phyloP scores from a whole-genome alignment of 1,140 invertebrate genomes.

The Anagrus nilaparvatae region DNA sequence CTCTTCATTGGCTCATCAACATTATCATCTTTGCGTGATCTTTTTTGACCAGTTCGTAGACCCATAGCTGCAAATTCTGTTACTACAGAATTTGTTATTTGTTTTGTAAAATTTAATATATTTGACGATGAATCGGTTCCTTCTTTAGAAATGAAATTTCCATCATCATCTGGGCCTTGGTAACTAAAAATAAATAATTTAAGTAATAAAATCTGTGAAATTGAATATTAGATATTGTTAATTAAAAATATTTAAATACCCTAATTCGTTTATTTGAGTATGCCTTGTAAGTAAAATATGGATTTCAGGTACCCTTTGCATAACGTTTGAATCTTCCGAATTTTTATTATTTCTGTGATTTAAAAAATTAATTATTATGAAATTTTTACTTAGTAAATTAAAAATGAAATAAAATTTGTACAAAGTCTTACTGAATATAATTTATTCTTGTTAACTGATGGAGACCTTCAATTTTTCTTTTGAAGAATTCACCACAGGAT shows the following conservation, averaged over 20 bases:
- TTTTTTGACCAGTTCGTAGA: constrained; percentile 28
- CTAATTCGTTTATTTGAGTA: constrained; percentile 39
- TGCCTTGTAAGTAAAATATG: constrained; percentile 60
- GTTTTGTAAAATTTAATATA: constrained; percentile 16
- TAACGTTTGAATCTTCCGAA: not conserved
- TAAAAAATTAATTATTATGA: constrained; percentile 14
- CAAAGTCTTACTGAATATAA: too few species aligned
- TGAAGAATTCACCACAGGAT: constrained; percentile 80
- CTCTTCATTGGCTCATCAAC: too few species aligned
- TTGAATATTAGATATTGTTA: not conserved
- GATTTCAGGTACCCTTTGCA: constrained; percentile 45
- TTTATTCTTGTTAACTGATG: constrained; percentile 66
- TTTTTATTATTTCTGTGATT: constrained; percentile 13
- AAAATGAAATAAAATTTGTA: constrained; percentile 17
- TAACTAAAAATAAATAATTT: constrained; percentile 3
- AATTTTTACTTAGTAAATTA: too few species aligned
- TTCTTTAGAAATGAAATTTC: constrained; percentile 2
- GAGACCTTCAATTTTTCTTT: constrained; percentile 54
- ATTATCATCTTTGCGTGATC: too few species aligned
- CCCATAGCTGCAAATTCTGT: constrained; percentile 32
- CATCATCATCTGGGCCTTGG: not conserved
- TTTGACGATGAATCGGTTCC: too few species aligned
- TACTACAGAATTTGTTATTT: constrained; percentile 20
- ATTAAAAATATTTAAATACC: constrained; percentile 33
- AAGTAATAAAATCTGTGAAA: too few species aligned